A percentile compares a stretch with the other conserved stretches of the same genome.
These are phyloP conservation scores for Sarcophaga subvicina DNA, from an alignment of 2,888 invertebrate species.

Conservation along the genomic window DNA sequence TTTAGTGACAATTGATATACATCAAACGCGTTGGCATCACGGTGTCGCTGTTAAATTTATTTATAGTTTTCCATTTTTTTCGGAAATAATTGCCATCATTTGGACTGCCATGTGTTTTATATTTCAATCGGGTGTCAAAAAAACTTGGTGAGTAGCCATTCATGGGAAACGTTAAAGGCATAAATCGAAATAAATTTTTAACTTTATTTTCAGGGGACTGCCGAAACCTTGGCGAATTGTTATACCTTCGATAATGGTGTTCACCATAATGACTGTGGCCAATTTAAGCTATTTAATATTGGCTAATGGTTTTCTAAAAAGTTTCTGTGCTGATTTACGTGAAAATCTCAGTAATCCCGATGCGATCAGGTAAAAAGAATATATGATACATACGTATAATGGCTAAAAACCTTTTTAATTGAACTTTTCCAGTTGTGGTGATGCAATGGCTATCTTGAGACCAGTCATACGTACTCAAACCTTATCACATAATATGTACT, in stretches of 20 bases:
- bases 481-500: slow-evolving; percentile 74
- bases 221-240: slow-evolving; percentile 81
- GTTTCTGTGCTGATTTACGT: slow-evolving; percentile 74
- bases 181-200: too few relatives aligned
- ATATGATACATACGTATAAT: too few relatives aligned
- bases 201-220: slow-evolving; percentile 73
- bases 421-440: slow-evolving; percentile 73
- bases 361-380: slow-evolving; percentile 72
- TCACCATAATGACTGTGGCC: slow-evolving; percentile 76
- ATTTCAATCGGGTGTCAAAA: slow-evolving; percentile 78
- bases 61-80: slow-evolving; percentile 77
- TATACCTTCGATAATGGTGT: slow-evolving; percentile 77
- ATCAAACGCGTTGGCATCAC: slow-evolving; percentile 75
- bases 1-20: slow-evolving; percentile 76
- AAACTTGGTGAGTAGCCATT: slow-evolving; percentile 74
- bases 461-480: slow-evolving; percentile 75
- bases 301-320: slow-evolving; percentile 74
- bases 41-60: slow-evolving; percentile 76
- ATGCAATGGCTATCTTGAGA: slow-evolving; percentile 77
- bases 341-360: slow-evolving; percentile 74
- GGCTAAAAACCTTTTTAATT: slow-evolving; percentile 6
- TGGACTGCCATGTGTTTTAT: slow-evolving; percentile 80
- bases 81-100: slow-evolving; percentile 78
- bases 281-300: slow-evolving; percentile 75
- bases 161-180: too few relatives aligned